These are phyloP conservation scores for Ceyx melanurus DNA, from an alignment of 2,113 vertebrate genomes.

Conservation along the genomic window DNA sequence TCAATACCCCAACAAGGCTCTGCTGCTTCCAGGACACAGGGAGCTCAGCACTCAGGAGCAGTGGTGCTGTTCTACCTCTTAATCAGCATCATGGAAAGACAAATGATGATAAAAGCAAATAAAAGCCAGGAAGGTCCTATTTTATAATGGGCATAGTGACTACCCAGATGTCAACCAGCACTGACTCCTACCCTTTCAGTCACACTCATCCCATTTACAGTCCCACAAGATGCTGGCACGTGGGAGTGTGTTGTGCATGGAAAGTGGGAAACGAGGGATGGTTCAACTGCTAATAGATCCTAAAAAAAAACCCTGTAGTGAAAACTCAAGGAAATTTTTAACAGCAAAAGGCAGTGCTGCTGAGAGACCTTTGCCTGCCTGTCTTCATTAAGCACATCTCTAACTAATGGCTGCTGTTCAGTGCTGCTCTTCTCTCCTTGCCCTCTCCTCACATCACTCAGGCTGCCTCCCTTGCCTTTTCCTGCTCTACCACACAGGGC, in stretches of 20 bases:
- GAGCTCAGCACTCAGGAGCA: neutral
- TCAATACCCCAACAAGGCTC: neutral
- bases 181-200: neutral
- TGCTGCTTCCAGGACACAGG: neutral
- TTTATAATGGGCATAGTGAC: neutral
- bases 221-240: neutral
- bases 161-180: neutral
- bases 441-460: neutral
- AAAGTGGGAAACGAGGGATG: neutral
- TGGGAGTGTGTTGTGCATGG: neutral
- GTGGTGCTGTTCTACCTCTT: neutral
- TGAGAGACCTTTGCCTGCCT: neutral
- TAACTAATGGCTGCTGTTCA: neutral
- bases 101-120: neutral
- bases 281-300: neutral
- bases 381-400: neutral
- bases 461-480: neutral
- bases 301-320: neutral
- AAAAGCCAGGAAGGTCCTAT: neutral
- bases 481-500: neutral
- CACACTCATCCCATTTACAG: too few relatives aligned
- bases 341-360: neutral
- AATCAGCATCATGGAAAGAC: neutral
- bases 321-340: neutral
- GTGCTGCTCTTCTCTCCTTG: neutral